Conservation (phyloP, 2,113 vertebrate species). For the Caranx melampygus region DNA sequence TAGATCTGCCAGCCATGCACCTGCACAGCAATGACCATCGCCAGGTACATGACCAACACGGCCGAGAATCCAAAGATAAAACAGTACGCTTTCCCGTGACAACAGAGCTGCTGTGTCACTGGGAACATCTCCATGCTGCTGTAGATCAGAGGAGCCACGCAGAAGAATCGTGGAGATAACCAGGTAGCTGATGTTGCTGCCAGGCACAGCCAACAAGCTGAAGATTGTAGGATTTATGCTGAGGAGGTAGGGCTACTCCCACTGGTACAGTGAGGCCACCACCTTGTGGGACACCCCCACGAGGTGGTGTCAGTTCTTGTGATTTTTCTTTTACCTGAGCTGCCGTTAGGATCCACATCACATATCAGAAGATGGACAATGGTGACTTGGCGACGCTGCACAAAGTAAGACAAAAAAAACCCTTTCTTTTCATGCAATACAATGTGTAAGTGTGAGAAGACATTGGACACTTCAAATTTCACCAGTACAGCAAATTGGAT, state of each 20-base stretch:
- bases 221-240: constrained; percentile 91
- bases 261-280: constrained; percentile 94
- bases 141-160: constrained; percentile 93
- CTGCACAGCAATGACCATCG: constrained; percentile 91
- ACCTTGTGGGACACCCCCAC: constrained; percentile 86
- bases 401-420: neutral
- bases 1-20: constrained; percentile 98
- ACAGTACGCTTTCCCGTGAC: constrained; percentile 95
- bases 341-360: constrained; percentile 89
- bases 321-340: constrained; percentile 69
- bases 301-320: constrained; percentile 55
- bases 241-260: constrained; percentile 96
- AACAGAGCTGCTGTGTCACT: constrained; percentile 94
- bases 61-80: constrained; percentile 95
- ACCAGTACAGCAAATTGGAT: too few relatives aligned
- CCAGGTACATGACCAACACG: constrained; percentile 93
- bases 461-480: too few relatives aligned
- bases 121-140: constrained; percentile 99
- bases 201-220: constrained; percentile 91
- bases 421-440: too few relatives aligned
- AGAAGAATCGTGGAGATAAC: constrained; percentile 94
- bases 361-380: constrained; percentile 85
- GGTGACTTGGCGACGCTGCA: constrained; percentile 92
- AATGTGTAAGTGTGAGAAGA: too few relatives aligned
- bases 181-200: constrained; percentile 87